A percentile compares a stretch with the other conserved stretches of the same genome.
These are phyloP conservation scores for Cataglyphis albicans DNA, from an alignment of 2,888 invertebrate genomes.

Conservation along the genomic window DNA sequence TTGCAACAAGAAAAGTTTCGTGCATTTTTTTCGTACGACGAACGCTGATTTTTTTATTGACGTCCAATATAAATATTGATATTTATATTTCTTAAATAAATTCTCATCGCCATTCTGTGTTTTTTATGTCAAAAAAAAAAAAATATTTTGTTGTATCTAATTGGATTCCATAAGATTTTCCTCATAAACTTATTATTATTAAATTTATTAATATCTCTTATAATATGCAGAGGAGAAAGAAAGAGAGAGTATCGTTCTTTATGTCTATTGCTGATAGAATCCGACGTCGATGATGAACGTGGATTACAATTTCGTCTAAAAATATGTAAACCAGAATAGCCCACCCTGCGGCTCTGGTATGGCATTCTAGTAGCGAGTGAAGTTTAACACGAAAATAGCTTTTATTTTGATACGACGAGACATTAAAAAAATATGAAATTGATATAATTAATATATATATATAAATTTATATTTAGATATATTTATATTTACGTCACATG, in stretches of 20 bases:
- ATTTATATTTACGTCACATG: neutral
- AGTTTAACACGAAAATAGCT: constrained; percentile 81
- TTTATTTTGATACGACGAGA: constrained; percentile 53
- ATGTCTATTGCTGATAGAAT: neutral
- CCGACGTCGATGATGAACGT: constrained; percentile 28
- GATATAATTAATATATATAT: neutral
- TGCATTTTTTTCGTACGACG: no score
- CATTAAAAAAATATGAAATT: neutral
- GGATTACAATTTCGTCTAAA: constrained; percentile 73
- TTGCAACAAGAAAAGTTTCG: no score
- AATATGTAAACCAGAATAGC: constrained; percentile 78
- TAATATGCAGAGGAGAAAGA: neutral
- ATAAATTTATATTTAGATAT: neutral
- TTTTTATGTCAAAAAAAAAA: neutral
- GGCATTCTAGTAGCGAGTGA: constrained; percentile 78
- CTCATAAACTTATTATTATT: neutral
- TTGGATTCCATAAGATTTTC: neutral
- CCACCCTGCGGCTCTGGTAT: constrained; percentile 75
- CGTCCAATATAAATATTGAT: no score
- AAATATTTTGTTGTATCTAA: neutral
- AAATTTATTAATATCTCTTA: neutral
- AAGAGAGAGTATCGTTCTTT: neutral
- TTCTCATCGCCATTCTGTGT: no score
- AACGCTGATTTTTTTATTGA: no score
- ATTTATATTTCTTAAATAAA: no score